Conservation (phyloP, 2,113 vertebrate genomes). For the Hirundichthys speculiger region DNA sequence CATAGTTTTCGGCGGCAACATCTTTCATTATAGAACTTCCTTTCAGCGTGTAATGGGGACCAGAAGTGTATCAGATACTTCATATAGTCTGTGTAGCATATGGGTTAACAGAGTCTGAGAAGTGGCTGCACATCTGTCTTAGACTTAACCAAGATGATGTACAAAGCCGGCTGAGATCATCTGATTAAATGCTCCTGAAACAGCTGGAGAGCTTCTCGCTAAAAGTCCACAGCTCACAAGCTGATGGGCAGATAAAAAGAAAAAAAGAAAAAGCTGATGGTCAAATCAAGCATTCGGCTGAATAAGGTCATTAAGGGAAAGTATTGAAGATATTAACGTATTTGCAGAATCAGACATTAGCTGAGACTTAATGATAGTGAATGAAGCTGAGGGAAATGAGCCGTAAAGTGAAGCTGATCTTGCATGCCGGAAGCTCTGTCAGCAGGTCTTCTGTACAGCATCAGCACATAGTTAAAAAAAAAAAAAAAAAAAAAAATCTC, state of each 20-base stretch:
- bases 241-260: no score
- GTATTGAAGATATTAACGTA: conserved; percentile 16
- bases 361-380: conserved; percentile 24
- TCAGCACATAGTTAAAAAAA: conserved; percentile 62
- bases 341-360: conserved; percentile 23
- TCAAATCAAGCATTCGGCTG: conserved; percentile 21
- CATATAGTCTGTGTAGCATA: conserved; percentile 25
- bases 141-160: conserved; percentile 17
- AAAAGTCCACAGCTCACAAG: conserved; percentile 24
- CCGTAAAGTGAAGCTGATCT: conserved; percentile 40
- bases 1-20: conserved; percentile 38
- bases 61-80: conserved; percentile 39
- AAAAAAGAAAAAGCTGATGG: no score
- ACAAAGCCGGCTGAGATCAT: neutral
- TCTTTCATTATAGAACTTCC: conserved; percentile 50
- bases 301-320: conserved; percentile 27
- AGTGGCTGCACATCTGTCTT: conserved; percentile 26
- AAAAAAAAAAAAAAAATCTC: conserved; percentile 38
- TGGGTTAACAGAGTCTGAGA: conserved; percentile 27
- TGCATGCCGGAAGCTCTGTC: conserved; percentile 25
- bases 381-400: conserved; percentile 29
- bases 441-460: conserved; percentile 45
- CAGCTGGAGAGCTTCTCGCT: neutral
- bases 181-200: conserved; percentile 4
- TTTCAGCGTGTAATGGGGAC: conserved; percentile 53